These are phyloP conservation scores for Pterophyllum scalare DNA, from an alignment of 2,113 vertebrate genomes.

Conservation along the genomic window DNA sequence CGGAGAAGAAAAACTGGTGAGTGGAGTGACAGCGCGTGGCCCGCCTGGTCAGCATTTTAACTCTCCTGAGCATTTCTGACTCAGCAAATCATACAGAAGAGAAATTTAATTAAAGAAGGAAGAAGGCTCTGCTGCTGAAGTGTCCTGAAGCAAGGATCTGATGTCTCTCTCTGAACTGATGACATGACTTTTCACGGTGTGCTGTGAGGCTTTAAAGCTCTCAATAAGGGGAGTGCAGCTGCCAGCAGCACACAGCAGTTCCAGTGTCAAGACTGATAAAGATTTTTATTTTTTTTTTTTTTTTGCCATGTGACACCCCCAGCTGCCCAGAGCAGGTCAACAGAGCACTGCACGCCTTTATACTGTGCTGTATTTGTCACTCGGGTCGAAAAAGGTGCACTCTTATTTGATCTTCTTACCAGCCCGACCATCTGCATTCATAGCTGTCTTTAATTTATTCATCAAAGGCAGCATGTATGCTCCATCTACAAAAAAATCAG, in stretches of 20 bases:
- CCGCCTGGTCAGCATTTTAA: background rate
- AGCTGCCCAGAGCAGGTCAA: slow-evolving; percentile 2
- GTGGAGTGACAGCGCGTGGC: background rate
- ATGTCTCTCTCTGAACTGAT: background rate
- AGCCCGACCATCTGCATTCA: background rate
- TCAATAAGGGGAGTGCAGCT: background rate
- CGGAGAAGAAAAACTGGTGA: slow-evolving; percentile 86
- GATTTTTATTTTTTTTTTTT: no score
- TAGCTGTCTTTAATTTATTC: background rate
- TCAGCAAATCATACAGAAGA: background rate
- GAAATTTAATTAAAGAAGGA: background rate
- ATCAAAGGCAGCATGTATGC: background rate
- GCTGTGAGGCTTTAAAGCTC: background rate
- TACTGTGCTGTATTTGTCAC: background rate
- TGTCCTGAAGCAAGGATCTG: background rate
- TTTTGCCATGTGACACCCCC: background rate
- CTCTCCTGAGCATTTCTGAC: background rate
- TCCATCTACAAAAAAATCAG: no score
- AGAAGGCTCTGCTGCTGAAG: background rate
- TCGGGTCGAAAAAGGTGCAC: background rate
- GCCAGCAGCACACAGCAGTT: no score
- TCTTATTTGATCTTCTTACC: background rate
- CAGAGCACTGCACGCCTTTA: background rate
- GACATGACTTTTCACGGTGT: background rate
- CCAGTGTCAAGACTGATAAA: no score